These are phyloP conservation scores for Ctena decussata DNA, from an alignment of 2,888 invertebrate species.

Conservation along the genomic window DNA sequence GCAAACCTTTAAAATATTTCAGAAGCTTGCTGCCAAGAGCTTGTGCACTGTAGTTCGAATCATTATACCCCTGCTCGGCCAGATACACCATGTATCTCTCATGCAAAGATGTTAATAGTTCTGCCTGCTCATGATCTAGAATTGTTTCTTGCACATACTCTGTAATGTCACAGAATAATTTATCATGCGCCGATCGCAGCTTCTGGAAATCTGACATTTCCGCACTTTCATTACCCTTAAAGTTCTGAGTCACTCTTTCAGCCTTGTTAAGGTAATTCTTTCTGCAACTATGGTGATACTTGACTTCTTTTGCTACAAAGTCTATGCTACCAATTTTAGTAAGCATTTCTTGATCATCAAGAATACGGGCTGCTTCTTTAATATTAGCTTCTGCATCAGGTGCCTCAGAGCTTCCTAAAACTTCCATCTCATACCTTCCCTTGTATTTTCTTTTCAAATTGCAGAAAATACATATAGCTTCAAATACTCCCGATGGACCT, in stretches of 20 bases:
- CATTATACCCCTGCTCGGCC: neutral
- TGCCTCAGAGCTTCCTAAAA: neutral
- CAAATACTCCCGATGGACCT: slow-evolving; percentile 11
- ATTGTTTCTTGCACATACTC: neutral
- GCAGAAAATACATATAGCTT: slow-evolving; percentile 15
- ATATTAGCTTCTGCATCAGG: neutral
- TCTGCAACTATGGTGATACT: slow-evolving; percentile 28
- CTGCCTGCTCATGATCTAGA: neutral
- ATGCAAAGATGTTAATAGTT: slow-evolving; percentile 18
- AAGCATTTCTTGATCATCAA: slow-evolving; percentile 18
- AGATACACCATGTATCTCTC: neutral
- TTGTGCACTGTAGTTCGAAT: slow-evolving; percentile 6
- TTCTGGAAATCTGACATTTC: neutral
- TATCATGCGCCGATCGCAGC: neutral
- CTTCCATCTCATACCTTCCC: neutral
- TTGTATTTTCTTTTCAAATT: neutral
- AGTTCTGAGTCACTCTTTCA: neutral
- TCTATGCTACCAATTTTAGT: slow-evolving; percentile 22
- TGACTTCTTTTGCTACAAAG: slow-evolving; percentile 19
- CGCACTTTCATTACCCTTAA: neutral
- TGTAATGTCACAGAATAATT: slow-evolving; percentile 10
- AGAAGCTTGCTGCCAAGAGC: slow-evolving; percentile 5
- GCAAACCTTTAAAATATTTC: neutral
- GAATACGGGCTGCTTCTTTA: slow-evolving; percentile 13
- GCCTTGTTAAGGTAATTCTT: slow-evolving; percentile 11